A percentile compares a stretch with the other conserved stretches of the same genome.
These are phyloP conservation scores for Alces alces DNA, from an alignment of 2,113 vertebrate species.

Conservation along the genomic window DNA sequence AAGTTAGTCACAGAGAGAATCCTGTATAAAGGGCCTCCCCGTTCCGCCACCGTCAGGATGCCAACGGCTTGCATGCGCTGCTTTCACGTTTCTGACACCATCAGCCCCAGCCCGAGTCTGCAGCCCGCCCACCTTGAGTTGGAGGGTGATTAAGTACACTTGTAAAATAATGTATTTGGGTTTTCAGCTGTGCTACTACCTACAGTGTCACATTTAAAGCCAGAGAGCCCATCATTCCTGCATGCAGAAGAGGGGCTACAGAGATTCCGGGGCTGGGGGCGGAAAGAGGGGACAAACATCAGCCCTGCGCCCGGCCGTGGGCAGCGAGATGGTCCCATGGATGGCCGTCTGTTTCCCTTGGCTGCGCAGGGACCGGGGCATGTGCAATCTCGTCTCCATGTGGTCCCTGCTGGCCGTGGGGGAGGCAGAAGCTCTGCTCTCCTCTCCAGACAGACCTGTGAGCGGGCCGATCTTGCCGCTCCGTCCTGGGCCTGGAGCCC, in stretches of 20 bases:
- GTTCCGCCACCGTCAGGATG: background rate
- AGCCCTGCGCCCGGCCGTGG: accelerated
- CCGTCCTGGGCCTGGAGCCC: accelerated
- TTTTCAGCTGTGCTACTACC: background rate
- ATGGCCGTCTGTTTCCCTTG: accelerated
- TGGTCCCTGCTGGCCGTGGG: background rate
- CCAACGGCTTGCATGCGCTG: accelerated
- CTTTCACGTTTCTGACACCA: background rate
- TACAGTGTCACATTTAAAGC: background rate
- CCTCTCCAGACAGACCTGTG: accelerated
- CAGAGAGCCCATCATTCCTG: background rate
- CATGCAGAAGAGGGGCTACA: background rate
- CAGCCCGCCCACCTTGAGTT: background rate
- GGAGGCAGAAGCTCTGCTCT: background rate
- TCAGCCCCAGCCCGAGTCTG: background rate
- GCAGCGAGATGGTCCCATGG: accelerated
- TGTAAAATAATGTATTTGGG: background rate
- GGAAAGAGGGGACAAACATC: background rate
- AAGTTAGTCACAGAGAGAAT: background rate
- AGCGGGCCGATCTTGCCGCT: accelerated
- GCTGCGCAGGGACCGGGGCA: background rate
- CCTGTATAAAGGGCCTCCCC: background rate
- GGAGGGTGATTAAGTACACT: background rate
- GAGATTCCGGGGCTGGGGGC: accelerated
- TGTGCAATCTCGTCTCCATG: accelerated